Percentiles rank a stretch among this genome's conserved stretches.
These are phyloP conservation scores for Sarcophilus harrisii DNA, from an alignment of 2,797 vertebrate genomes.

Conservation along the genomic window DNA sequence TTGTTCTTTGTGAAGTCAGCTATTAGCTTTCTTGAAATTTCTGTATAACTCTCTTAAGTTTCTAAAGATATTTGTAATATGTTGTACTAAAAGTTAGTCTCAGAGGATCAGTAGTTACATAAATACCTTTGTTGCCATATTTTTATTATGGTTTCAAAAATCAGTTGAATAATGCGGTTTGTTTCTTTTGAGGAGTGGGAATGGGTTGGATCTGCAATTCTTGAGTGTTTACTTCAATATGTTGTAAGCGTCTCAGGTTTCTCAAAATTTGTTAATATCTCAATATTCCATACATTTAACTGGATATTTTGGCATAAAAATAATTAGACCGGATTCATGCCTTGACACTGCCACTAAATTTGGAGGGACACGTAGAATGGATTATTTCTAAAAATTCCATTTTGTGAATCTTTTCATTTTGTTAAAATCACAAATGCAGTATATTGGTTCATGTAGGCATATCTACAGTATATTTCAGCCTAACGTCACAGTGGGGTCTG, in stretches of 20 bases:
- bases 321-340: background rate
- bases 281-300: background rate
- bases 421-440: background rate
- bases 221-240: background rate
- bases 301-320: background rate
- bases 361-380: background rate
- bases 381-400: background rate
- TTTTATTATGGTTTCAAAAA: background rate
- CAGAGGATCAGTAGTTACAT: background rate
- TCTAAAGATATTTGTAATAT: background rate
- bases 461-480: background rate
- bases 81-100: background rate
- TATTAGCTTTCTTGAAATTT: background rate
- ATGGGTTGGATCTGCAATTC: background rate
- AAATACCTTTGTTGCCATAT: background rate
- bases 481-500: background rate
- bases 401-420: background rate
- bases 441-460: background rate
- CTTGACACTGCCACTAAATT: background rate
- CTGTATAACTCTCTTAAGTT: background rate
- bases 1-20: background rate
- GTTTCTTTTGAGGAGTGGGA: background rate
- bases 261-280: background rate
- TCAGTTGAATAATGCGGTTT: background rate
- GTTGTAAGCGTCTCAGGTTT: background rate